A percentile compares a stretch with the other conserved stretches of the same genome.
These are phyloP conservation scores for Apistogramma diplotaenia DNA, from an alignment of 2,113 vertebrate genomes.

Conservation along the genomic window DNA sequence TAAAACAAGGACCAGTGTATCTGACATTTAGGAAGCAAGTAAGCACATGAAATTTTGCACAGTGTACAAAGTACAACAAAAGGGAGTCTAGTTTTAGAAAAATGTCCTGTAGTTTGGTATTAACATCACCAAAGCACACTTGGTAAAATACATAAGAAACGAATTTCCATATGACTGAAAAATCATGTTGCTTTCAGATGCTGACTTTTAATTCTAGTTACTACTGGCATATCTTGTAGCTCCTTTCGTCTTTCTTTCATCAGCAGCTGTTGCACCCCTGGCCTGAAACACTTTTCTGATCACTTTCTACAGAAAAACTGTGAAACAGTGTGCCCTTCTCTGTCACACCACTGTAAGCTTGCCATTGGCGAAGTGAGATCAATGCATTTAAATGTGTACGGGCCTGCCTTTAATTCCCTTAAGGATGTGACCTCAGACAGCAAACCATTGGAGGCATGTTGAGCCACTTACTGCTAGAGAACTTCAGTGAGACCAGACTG, in stretches of 20 bases:
- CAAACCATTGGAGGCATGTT: slow-evolving; percentile 73
- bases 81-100: neutral
- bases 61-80: neutral
- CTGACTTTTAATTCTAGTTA: neutral
- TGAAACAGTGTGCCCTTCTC: slow-evolving; percentile 35
- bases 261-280: slow-evolving; percentile 12
- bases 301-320: slow-evolving; percentile 20
- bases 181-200: neutral
- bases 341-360: slow-evolving; percentile 37
- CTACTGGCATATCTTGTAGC: neutral
- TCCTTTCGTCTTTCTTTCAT: neutral
- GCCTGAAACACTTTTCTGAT: slow-evolving; percentile 23
- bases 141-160: neutral
- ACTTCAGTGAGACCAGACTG: slow-evolving; percentile 60
- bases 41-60: rapidly evolving
- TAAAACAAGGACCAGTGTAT: neutral
- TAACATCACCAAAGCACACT: neutral
- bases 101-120: neutral
- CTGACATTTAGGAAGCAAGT: neutral
- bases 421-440: slow-evolving; percentile 81
- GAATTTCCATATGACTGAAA: neutral
- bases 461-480: slow-evolving; percentile 72
- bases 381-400: slow-evolving; percentile 60
- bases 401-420: slow-evolving; percentile 76
- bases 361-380: slow-evolving; percentile 69